Conservation (phyloP, 2,113 vertebrate genomes). For the Tragelaphus scriptus region DNA sequence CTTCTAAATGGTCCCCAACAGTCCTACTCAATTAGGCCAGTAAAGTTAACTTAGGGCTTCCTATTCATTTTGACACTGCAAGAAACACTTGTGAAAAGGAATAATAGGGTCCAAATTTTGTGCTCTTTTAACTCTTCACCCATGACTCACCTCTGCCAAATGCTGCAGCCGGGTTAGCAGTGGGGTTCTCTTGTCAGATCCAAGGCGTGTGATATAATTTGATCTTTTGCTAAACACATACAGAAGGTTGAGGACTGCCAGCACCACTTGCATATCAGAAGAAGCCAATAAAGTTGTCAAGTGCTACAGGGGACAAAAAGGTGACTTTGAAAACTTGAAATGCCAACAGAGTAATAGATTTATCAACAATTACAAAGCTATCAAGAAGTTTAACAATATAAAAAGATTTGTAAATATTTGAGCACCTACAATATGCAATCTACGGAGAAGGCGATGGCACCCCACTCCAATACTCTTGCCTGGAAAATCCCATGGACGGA, state of each 20-base stretch:
- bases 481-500: too few species aligned
- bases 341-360: neutral
- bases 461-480: too few species aligned
- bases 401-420: neutral
- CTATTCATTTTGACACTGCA: neutral
- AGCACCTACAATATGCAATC: neutral
- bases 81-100: neutral
- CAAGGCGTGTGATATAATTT: constrained; percentile 96
- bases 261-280: constrained; percentile 98
- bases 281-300: constrained; percentile 95
- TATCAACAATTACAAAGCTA: constrained; percentile 11
- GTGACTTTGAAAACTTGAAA: neutral
- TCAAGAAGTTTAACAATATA: neutral
- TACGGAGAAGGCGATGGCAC: neutral
- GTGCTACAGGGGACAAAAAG: constrained; percentile 82
- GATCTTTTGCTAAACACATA: constrained; percentile 99
- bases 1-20: neutral
- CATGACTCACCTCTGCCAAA: constrained; percentile 89
- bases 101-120: neutral
- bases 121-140: neutral
- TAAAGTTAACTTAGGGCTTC: neutral
- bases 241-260: constrained; percentile 96
- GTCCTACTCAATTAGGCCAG: neutral
- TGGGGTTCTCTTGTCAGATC: constrained; percentile 94
- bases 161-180: constrained; percentile 93